These are phyloP conservation scores for Leptinotarsa haldemani DNA, from an alignment of 2,888 invertebrate genomes.

Conservation along the genomic window DNA sequence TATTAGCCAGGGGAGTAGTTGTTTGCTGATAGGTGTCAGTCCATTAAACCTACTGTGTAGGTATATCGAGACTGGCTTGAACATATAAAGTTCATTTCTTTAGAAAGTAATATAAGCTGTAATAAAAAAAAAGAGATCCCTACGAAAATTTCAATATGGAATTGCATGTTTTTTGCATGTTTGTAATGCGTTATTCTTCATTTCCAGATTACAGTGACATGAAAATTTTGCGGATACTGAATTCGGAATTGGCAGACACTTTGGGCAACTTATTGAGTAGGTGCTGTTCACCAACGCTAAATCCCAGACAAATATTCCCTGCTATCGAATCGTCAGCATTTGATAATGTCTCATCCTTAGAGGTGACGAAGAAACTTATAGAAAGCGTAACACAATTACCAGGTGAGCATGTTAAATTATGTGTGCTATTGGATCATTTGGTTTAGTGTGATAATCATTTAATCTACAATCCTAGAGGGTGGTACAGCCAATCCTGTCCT, in stretches of 20 bases:
- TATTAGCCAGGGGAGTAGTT: too few relatives aligned
- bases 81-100: too few relatives aligned
- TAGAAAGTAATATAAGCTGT: too few relatives aligned
- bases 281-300: constrained; percentile 80
- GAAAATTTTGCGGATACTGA: constrained; percentile 80
- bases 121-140: too few relatives aligned
- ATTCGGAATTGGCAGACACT: constrained; percentile 92
- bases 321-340: constrained; percentile 67
- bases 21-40: too few relatives aligned
- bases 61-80: too few relatives aligned
- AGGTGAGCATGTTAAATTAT: constrained; percentile 61
- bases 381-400: constrained; percentile 70
- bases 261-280: constrained; percentile 91
- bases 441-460: too few relatives aligned
- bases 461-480: too few relatives aligned
- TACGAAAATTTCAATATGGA: too few relatives aligned
- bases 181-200: constrained; percentile 12
- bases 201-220: constrained; percentile 84
- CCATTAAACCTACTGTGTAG: too few relatives aligned
- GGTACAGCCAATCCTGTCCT: too few relatives aligned
- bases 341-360: constrained; percentile 63
- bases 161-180: too few relatives aligned
- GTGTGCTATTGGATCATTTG: neutral
- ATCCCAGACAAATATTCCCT: constrained; percentile 83
- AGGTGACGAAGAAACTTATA: constrained; percentile 70